phyloP scores from a whole-genome alignment of 2,113 vertebrate species.

The Cromileptes altivelis region DNA sequence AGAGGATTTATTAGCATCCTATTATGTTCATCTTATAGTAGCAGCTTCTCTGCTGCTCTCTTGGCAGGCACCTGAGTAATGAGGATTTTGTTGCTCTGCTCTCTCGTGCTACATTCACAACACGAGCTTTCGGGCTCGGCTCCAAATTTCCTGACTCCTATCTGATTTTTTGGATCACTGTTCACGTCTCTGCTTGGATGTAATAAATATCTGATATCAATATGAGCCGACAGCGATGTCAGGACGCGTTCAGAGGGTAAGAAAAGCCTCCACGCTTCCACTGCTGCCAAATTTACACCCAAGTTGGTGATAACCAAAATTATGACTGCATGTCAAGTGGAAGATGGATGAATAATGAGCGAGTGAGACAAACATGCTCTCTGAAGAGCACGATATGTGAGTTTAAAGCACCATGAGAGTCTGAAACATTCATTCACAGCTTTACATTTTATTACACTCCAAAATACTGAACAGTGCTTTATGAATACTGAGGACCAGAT shows the following conservation, averaged over 20 bases:
- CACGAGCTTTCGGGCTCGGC: conserved; percentile 22
- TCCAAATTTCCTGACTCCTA: conserved; percentile 48
- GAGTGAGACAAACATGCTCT: background rate
- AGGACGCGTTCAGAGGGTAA: conserved; percentile 17
- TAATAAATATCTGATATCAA: conserved; percentile 36
- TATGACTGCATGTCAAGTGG: conserved; percentile 19
- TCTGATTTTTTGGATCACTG: conserved; percentile 25
- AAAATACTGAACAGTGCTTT: background rate
- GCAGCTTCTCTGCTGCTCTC: conserved; percentile 53
- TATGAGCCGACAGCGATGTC: conserved; percentile 35
- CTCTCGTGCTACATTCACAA: conserved; percentile 40
- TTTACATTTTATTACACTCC: background rate
- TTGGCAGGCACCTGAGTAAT: conserved; percentile 64
- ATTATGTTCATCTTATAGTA: conserved; percentile 66
- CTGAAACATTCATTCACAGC: background rate
- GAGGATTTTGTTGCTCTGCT: conserved; percentile 45
- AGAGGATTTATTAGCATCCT: conserved; percentile 74
- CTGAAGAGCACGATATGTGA: background rate
- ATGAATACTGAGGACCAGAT: too few relatives aligned
- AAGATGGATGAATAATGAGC: conserved; percentile 15
- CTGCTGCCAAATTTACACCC: conserved; percentile 34
- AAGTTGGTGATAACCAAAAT: conserved; percentile 2
- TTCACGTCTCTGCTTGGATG: conserved; percentile 23
- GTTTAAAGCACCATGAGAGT: background rate
- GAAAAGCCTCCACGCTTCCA: conserved; percentile 18